phyloP scores from a whole-genome alignment of 2,113 vertebrate species.

The Orycteropus afer region DNA sequence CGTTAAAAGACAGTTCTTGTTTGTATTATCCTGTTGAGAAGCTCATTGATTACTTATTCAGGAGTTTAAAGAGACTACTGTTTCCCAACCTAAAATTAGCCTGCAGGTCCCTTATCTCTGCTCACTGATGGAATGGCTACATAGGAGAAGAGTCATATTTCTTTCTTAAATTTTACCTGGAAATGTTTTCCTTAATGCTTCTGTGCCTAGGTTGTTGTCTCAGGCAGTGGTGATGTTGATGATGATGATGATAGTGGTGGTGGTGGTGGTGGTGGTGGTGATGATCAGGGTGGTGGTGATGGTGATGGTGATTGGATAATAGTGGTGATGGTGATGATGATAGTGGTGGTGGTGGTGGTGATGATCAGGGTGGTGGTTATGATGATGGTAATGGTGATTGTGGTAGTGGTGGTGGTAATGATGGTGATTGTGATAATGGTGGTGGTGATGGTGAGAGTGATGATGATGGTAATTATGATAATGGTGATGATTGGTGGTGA shows the following conservation, averaged over 20 bases:
- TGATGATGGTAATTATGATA: background rate
- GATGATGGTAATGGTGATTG: too few relatives aligned
- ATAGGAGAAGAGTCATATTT: background rate
- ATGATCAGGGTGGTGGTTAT: background rate
- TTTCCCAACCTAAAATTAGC: slow-evolving; percentile 9
- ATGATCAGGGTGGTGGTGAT: background rate
- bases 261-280: background rate
- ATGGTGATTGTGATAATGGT: background rate
- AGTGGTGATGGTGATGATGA: background rate
- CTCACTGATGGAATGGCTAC: background rate
- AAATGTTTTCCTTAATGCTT: background rate
- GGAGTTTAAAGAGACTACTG: background rate
- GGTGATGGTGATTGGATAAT: too few relatives aligned
- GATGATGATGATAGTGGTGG: background rate
- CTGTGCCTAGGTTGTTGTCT: background rate
- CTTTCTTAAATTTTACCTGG: background rate
- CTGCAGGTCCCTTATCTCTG: background rate
- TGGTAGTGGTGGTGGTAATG: background rate
- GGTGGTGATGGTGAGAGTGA: background rate
- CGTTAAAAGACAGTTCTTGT: background rate
- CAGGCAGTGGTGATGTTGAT: background rate
- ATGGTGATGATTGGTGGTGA: background rate
- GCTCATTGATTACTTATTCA: background rate
- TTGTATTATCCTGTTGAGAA: background rate
- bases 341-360: background rate